Base-by-base conservation (phyloP, 2,888 invertebrate genomes). In the Taphrorychus bicolor region DNA sequence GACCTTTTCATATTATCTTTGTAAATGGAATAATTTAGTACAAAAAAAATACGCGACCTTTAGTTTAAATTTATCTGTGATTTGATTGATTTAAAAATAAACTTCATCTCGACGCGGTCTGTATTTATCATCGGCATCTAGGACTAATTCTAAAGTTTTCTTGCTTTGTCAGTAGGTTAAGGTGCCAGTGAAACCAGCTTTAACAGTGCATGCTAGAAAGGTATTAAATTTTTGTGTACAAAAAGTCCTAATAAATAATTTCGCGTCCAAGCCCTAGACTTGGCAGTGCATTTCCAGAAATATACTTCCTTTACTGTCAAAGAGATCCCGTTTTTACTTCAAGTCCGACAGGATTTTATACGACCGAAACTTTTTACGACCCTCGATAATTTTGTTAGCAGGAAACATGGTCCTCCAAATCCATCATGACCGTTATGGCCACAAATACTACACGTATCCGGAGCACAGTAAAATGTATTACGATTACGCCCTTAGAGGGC, bases 381-480 rank as follows among this genome's bases (percentile, higher is more conserved):
- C 14, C 14, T 5, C 11, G 11, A 1, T 32, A 32, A 32, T 32
- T 32, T 32, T 32, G 32, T 32, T 5, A 14, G 45, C 45, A 45
- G 45, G 4, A 68, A 40, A 67, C 66, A 71, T 71, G 71, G 69
- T 65, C n/a, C 62, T 71, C 16, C 49, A 71, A 54, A 71, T 64
- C 16, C 71, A 71, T 52, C 64, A 71, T 53, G 71, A 71, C 61
- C 58, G 61, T 14, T 71, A 71, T 32, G 71, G 71, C 2, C 69
- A 71, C 53, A 66, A 63, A 64, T 71, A 69, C 42, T 71, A 71
- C 51, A 71, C 69, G 7, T 70, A 69, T 40, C 69, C 71, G 3
- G 69, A 67, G 32, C 56, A 71, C 48, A 59, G 54, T 48, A 66
- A 70, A 66, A 40, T 71, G 52, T 60, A 69, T 59, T 64, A 66